phyloP scores from a whole-genome alignment of 2,888 invertebrate genomes.

The Nymphalis polychloros region DNA sequence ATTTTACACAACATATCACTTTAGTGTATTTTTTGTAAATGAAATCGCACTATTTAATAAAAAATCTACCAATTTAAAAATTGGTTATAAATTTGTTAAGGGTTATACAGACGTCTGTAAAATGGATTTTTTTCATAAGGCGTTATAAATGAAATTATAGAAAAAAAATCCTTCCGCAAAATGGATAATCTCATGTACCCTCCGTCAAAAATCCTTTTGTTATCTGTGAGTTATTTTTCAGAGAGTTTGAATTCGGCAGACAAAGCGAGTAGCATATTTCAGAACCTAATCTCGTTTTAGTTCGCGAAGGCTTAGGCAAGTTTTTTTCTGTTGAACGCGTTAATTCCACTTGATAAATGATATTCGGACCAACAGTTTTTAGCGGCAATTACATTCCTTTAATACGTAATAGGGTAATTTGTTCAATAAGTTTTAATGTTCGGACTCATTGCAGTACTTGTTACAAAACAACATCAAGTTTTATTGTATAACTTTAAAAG shows the following conservation, averaged over 20 bases:
- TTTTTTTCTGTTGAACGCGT: slow-evolving; percentile 60
- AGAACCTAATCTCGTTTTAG: slow-evolving; percentile 72
- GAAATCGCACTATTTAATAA: background rate
- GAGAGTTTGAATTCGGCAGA: slow-evolving; percentile 65
- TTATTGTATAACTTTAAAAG: background rate
- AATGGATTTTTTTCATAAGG: slow-evolving; percentile 18
- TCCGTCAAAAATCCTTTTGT: slow-evolving; percentile 67
- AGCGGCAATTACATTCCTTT: slow-evolving; percentile 40
- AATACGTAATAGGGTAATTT: slow-evolving; percentile 33
- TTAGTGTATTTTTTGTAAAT: no score
- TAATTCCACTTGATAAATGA: slow-evolving; percentile 56
- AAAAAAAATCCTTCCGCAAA: slow-evolving; percentile 24
- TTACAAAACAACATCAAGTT: background rate
- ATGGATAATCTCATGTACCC: slow-evolving; percentile 34
- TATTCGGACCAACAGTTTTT: slow-evolving; percentile 42
- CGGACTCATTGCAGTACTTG: background rate
- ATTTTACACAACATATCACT: no score
- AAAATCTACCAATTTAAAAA: background rate
- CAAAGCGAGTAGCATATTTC: slow-evolving; percentile 75
- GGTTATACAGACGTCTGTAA: background rate
- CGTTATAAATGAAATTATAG: slow-evolving; percentile 31
- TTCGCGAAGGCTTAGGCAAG: slow-evolving; percentile 60
- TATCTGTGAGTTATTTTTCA: slow-evolving; percentile 74
- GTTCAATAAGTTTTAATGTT: slow-evolving; percentile 27
- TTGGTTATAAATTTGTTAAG: background rate